A percentile compares a stretch with the other conserved stretches of the same genome.
Conservation (phyloP, 2,888 invertebrate species). For the Agrochola macilenta region DNA sequence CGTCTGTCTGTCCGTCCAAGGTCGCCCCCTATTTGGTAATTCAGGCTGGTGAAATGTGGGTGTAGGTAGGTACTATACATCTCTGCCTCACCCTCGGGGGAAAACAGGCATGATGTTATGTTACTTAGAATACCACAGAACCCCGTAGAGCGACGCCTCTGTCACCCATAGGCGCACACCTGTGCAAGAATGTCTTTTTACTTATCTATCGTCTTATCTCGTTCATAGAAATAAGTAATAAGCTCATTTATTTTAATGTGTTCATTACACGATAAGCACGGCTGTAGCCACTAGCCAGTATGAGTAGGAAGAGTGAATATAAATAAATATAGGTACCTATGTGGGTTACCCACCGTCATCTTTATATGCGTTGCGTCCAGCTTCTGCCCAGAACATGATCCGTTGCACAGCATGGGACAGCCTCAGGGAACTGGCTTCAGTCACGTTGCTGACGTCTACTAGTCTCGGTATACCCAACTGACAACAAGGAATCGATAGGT, state of each 20-base stretch:
- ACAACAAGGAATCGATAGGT: slow-evolving; percentile 11
- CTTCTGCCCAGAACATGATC: slow-evolving; percentile 89
- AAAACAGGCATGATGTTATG: neutral
- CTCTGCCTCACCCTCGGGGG: neutral
- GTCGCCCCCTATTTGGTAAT: neutral
- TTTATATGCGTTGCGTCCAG: slow-evolving; percentile 87
- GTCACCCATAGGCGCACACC: neutral
- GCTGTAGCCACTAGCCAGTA: neutral
- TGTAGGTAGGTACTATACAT: neutral
- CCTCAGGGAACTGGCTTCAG: slow-evolving; percentile 67
- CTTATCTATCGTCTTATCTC: slow-evolving; percentile 1
- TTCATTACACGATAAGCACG: neutral
- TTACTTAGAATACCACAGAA: neutral
- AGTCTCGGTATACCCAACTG: slow-evolving; percentile 83
- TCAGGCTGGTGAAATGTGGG: neutral
- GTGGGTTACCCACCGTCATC: slow-evolving; percentile 82
- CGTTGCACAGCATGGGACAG: slow-evolving; percentile 86
- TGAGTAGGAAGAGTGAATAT: neutral
- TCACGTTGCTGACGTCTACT: slow-evolving; percentile 66
- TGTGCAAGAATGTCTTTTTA: neutral
- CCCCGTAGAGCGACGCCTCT: neutral
- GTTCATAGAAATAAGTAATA: slow-evolving; percentile 1
- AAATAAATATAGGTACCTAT: neutral
- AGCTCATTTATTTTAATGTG: slow-evolving; percentile 11
- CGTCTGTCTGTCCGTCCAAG: neutral